Base-by-base conservation (phyloP, 2,888 invertebrate genomes). In the Athalia circularis region DNA sequence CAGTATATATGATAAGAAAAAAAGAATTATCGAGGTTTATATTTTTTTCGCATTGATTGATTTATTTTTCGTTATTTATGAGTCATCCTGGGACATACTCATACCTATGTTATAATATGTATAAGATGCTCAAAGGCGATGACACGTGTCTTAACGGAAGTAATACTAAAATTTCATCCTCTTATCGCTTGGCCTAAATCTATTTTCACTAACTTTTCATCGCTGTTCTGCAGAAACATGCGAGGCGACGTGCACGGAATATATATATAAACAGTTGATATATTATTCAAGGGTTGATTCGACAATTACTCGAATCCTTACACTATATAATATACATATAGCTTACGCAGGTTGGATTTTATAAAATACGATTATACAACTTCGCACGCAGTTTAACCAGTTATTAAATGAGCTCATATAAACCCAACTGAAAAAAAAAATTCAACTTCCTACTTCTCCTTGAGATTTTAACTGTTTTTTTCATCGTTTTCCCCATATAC, bases 221-320 rank as follows among this genome's bases (percentile, higher is more conserved):
- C n/a, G 45, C 52, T 59, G 45, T 72, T 54, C 52, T 29, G 29
- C 29, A 29, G 29, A 3, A 68, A 54, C 68, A 48, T 68, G 15
- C 52, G 54, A 54, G 29, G 54, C 68, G 29, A 29, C 29, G n/a
- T 52, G 52, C 68, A 68, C 54, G 52, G 43, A 72, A 15, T 62
- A 54, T 54, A 8, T n/a, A 54, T n/a, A 54, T 54, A 54, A 11
- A 2, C 6, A 8, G 29, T 11, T 45, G 9, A 43, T 59, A 45
- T 15, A 72, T 72, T 59, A 72, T 72, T 72, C 59, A 67, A 70
- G 43, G 54, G n/a, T 70, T 57, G 70, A 70, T 70, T 54, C 11
- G 45, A 57, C 57, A n/a, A 70, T 54, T 8, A 50, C n/a, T 68
- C 62, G 3, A 54, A 11, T 54, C 54, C 29, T 29, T 29, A 29